These are phyloP conservation scores for Cantharis rustica DNA, from an alignment of 2,888 invertebrate species.

Conservation along the genomic window DNA sequence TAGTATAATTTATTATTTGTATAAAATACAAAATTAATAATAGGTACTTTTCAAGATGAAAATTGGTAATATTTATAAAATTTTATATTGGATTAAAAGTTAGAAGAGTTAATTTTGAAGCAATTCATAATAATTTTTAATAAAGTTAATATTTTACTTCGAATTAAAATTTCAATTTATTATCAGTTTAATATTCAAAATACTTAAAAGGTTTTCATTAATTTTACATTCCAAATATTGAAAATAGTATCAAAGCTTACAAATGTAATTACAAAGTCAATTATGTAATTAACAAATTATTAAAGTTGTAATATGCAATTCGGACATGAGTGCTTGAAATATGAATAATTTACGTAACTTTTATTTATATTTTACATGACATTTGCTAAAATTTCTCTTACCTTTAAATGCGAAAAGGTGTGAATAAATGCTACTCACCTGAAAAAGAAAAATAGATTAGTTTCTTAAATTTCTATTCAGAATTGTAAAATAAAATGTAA, in stretches of 20 bases:
- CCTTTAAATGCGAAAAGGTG: not conserved
- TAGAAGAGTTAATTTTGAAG: not conserved
- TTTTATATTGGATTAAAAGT: not conserved
- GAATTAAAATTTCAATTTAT: not conserved
- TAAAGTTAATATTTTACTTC: not conserved
- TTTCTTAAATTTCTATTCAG: not conserved
- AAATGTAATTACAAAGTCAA: not conserved
- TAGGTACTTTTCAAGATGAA: not conserved
- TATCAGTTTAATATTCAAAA: not conserved
- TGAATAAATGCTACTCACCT: not conserved
- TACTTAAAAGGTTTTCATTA: not conserved
- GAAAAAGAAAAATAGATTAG: not conserved
- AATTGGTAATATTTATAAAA: not conserved
- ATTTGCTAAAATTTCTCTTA: not conserved
- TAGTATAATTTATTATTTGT: too few relatives aligned
- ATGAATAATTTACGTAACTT: not conserved
- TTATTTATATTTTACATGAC: not conserved
- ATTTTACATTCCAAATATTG: not conserved
- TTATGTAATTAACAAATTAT: not conserved
- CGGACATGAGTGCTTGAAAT: not conserved
- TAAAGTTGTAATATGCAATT: not conserved
- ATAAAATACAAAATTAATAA: too few relatives aligned
- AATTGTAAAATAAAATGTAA: too few relatives aligned
- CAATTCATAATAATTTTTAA: not conserved
- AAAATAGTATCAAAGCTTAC: not conserved